Evolutionary conservation across 2,113 vertebrate species (phyloP), one percentile per base, ranked within the genome.

Genomic region (Mesoclemmys tuberculata): DNA sequence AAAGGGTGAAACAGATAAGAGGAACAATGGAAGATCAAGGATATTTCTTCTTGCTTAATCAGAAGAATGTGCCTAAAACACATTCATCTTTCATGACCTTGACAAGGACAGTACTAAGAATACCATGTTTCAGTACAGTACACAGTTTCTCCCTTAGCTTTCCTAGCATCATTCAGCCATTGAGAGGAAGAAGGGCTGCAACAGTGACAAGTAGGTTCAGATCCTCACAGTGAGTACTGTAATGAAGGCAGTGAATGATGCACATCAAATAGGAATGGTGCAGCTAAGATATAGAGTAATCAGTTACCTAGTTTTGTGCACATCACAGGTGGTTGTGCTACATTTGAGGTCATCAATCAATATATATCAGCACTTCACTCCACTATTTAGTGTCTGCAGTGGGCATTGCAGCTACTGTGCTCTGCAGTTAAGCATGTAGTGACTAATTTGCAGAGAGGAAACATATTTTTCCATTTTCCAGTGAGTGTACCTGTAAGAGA

Each of bases 11-110:
- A 46, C 14, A 89, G 38, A 93, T 64, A 77, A 74, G 26, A 51
- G 46, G 61, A 90, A 58, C 6, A 86, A 71, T 87, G 82, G 11
- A 38, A 95, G 89, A 90, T 54, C 11, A 85, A 54, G 44, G 35
- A 12, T 81, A 52, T 3, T 21, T 31, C 77, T 74, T 86, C 88
- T 44, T 89, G 9, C 64, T 86, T 92, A 68, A 52, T 89, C 18
- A 52, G 10, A 55, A n/a, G 18, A 6, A 49, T 81, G 46, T 77
- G 10, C 14, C 88, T 84, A 52, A 85, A 96, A 91, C 22, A 81
- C 12, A 51, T 88, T 90, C 27, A 38, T 92, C 16, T 58, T 44
- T 84, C 26, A 52, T 55, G 26, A 77, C 22, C 16, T 68, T 89
- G 44, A 27, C 5, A 58, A 80, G 26, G 6, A 85, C n/a, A 88